A percentile compares a stretch with the other conserved stretches of the same genome.
These are phyloP conservation scores for Lathamus discolor DNA, from an alignment of 2,113 vertebrate species.

Conservation along the genomic window DNA sequence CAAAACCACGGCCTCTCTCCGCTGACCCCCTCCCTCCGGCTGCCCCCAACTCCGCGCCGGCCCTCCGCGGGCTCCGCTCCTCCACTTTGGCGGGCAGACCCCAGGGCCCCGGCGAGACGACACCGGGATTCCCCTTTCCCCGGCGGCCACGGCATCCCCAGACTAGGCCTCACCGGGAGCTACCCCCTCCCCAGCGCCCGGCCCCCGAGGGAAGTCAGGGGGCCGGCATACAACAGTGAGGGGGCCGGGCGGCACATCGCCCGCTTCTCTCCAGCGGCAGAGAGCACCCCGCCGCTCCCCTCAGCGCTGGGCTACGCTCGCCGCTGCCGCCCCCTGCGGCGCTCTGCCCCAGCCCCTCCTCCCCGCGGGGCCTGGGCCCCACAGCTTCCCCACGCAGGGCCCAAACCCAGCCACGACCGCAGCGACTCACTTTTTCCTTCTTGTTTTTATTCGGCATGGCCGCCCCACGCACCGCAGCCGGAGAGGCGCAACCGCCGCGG, in stretches of 20 bases:
- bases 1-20: neutral
- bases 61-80: neutral
- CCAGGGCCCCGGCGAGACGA: neutral
- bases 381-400: neutral
- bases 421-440: slow-evolving; percentile 89
- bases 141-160: neutral
- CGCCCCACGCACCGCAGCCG: slow-evolving; percentile 43
- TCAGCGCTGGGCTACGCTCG: neutral
- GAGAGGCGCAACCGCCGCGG: slow-evolving; percentile 35
- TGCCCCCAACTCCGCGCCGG: neutral
- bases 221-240: neutral
- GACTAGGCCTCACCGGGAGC: neutral
- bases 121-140: neutral
- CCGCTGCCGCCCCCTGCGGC: neutral
- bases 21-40: neutral
- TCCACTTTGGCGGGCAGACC: neutral
- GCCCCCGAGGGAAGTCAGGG: neutral
- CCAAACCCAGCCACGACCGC: neutral
- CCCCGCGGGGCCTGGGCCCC: neutral
- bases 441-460: slow-evolving; percentile 97
- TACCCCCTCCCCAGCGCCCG: neutral
- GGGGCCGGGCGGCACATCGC: neutral
- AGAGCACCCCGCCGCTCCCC: neutral
- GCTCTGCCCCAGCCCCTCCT: neutral
- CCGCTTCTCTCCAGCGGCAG: neutral